Base-by-base conservation (phyloP, 2,113 vertebrate genomes). In the Amphiprion percula region DNA sequence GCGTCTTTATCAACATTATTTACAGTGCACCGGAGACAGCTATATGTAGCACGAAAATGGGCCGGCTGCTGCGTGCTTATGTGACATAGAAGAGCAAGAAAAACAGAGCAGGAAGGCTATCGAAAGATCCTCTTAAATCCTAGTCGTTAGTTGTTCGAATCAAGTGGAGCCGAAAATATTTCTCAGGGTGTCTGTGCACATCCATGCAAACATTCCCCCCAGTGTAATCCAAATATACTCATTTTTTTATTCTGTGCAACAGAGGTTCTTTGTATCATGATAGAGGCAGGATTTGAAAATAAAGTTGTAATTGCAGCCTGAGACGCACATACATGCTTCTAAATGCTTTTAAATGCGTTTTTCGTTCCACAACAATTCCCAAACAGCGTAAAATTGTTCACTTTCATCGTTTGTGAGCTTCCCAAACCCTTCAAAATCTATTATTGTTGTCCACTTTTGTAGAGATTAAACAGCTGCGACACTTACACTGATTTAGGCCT, bases 1-100 rank as follows among this genome's bases (percentile, higher is more conserved):
- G 96, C 93, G 92, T 97, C 97, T 98, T 97, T 96, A 97, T 98
- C 95, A 94, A 88, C 92, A 94, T 97, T 98, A 98, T 98, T 98
- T 99, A 98, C 96, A 96, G 96, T 69, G 90, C 88, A 89, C 75
- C 33, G 65, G 88, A 90, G 91, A 90, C 85, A 67, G 68, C 79
- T 58, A 70, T 70, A 64, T 76, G 66, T 68, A 53, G 78, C 60
- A 49, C 72, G 44, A 80, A 70, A 87, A 88, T 72, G 68, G 76
- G 53, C 79, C 75, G 77, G 80, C 85, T 92, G 87, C 61, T 78
- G 52, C 66, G 63, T 41, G 84, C 69, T 54, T 37, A 55, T 83
- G 81, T 78, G 62, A 61, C 65, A 77, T 46, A 68, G 41, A 61
- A 58, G 50, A 67, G 76, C 71, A 71, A 69, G 49, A 61, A 59